Evolutionary conservation across 2,797 vertebrate genomes (phyloP).

Genomic region (Macropodus opercularis): DNA sequence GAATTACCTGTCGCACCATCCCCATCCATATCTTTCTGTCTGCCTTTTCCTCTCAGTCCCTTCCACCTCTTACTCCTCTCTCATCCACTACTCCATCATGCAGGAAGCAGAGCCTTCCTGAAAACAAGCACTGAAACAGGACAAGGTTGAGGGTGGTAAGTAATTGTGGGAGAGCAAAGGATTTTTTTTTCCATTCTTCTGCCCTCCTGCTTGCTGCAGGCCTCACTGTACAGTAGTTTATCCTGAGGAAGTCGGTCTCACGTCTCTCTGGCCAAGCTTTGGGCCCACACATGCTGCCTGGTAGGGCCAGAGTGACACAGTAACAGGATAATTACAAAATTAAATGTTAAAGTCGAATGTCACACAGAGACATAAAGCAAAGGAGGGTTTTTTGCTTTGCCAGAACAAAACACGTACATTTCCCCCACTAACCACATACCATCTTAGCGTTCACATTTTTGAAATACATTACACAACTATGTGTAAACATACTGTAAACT

Average conservation of each 20-base stretch:
- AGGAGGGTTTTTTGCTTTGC: slow-evolving; percentile 1
- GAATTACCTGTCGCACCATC: slow-evolving; percentile 47
- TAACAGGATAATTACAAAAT: too few species aligned
- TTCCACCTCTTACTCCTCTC: slow-evolving; percentile 67
- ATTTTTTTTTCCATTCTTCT: slow-evolving; percentile 77
- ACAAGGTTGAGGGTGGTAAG: slow-evolving; percentile 64
- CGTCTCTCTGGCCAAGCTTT: slow-evolving; percentile 68
- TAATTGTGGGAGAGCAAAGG: slow-evolving; percentile 64
- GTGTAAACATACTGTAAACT: background rate
- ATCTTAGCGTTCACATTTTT: slow-evolving; percentile 14
- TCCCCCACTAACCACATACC: slow-evolving; percentile 18
- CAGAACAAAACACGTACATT: slow-evolving; percentile 24
- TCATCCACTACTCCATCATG: slow-evolving; percentile 64
- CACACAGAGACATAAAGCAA: background rate
- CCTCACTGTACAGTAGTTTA: slow-evolving; percentile 66
- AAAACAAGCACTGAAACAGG: slow-evolving; percentile 70
- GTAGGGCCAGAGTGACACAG: slow-evolving; percentile 22
- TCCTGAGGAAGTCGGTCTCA: slow-evolving; percentile 78
- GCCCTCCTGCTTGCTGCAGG: slow-evolving; percentile 62
- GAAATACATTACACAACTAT: too few species aligned
- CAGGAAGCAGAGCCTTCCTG: slow-evolving; percentile 79
- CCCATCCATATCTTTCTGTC: slow-evolving; percentile 54
- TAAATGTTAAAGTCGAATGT: slow-evolving; percentile 43
- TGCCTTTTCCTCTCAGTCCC: slow-evolving; percentile 53
- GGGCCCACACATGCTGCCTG: slow-evolving; percentile 48